Evolutionary conservation across 2,113 vertebrate genomes (phyloP).

Genomic region (Plecotus auritus): DNA sequence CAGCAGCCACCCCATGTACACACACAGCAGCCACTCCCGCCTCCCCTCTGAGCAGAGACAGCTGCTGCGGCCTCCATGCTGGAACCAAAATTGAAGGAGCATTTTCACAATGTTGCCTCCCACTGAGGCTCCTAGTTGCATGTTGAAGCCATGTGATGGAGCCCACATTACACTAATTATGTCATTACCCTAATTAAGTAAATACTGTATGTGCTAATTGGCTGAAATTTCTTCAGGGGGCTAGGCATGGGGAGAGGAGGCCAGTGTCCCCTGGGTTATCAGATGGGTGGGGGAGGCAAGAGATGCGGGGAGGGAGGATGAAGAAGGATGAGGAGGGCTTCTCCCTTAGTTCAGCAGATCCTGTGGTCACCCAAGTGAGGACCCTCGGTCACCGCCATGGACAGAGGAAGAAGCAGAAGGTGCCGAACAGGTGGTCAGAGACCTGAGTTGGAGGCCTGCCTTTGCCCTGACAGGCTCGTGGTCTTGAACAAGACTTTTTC

Average conservation of each 20-base stretch:
- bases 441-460: neutral
- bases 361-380: neutral
- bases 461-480: neutral
- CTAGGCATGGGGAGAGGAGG: neutral
- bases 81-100: conserved; percentile 58
- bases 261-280: neutral
- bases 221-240: conserved; percentile 53
- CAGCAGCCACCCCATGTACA: neutral
- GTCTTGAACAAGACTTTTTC: neutral
- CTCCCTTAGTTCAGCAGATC: neutral
- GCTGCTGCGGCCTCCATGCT: conserved; percentile 56
- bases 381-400: neutral
- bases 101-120: conserved; percentile 64
- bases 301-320: neutral
- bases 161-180: conserved; percentile 75
- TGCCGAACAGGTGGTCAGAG: neutral
- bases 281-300: neutral
- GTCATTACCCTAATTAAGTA: conserved; percentile 76
- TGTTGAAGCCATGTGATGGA: conserved; percentile 68
- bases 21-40: neutral
- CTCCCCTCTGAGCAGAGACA: conserved; percentile 1
- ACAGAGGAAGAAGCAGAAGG: neutral
- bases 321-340: neutral
- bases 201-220: conserved; percentile 72
- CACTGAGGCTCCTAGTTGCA: conserved; percentile 69